Evolutionary conservation across 2,113 vertebrate species (phyloP), one percentile per base, ranked within the genome.

Genomic region (Dasypus novemcinctus): DNA sequence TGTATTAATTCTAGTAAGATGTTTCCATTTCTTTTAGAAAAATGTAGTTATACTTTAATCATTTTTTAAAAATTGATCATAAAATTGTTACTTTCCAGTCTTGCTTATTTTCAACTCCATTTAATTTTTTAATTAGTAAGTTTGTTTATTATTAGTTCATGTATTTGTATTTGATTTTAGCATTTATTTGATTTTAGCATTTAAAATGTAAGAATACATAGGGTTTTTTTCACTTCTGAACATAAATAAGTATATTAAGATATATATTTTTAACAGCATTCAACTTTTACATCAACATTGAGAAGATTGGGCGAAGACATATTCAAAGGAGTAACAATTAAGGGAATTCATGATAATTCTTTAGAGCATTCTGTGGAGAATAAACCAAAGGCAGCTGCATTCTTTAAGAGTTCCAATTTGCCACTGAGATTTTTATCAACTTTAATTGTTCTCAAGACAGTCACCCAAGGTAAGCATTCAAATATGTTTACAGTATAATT

Each of bases 371-470:
- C 97, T 88, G 14, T 80, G 79, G 97, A 97, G 43, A 97, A 83
- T 84, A 98, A 97, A 95, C 94, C 98, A 82, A 98, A 98, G 87
- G 88, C 96, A 5, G 97, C 96, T 78, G 93, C 97, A 54, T 98
- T 99, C 90, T 99, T 99, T 96, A 99, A 95, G 96, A 99, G 98
- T 91, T 97, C 98, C 84, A 98, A 66, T 97, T 98, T 99, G 87
- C 98, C 99, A 87, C 95, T 99, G 87, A 98, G 98, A 86, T 98
- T 99, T 93, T 96, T 99, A 85, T 99, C 99, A 90, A 98, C 97
- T 79, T 98, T 99, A 96, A 98, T 99, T 97, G 96, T 99, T 96
- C 98, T 99, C 54, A 98, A 97, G 97, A 99, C 99, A 84, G 97
- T 99, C 94, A 99, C 98, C 91, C 99, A 99, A 99, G 99, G 99